Evolutionary conservation across 2,888 invertebrate species (phyloP).

Genomic region (Dynastes maya): DNA sequence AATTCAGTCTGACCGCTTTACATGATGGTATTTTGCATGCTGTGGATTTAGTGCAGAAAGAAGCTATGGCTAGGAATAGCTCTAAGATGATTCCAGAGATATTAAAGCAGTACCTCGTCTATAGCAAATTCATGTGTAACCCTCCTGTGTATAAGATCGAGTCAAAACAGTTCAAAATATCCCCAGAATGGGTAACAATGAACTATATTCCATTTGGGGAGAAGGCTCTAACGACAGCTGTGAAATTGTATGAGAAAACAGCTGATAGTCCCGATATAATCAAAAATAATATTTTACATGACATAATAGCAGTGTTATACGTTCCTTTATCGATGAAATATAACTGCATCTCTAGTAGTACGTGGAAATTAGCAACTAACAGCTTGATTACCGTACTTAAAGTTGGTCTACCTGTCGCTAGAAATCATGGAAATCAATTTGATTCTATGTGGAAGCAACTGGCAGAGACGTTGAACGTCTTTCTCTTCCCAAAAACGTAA

Average conservation of each 20-base stretch:
- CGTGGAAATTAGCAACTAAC: slow-evolving; percentile 88
- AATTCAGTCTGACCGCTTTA: slow-evolving; percentile 85
- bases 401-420: slow-evolving; percentile 90
- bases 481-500: slow-evolving; percentile 90
- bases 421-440: slow-evolving; percentile 83
- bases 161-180: slow-evolving; percentile 69
- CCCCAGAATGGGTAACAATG: slow-evolving; percentile 84
- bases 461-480: slow-evolving; percentile 89
- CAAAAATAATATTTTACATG: slow-evolving; percentile 80
- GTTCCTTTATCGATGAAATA: slow-evolving; percentile 87
- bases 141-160: slow-evolving; percentile 76
- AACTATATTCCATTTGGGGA: slow-evolving; percentile 92
- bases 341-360: slow-evolving; percentile 83
- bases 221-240: slow-evolving; percentile 82
- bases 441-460: slow-evolving; percentile 89
- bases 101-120: slow-evolving; percentile 78
- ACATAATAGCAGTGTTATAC: slow-evolving; percentile 78
- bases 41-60: slow-evolving; percentile 90
- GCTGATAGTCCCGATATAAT: slow-evolving; percentile 82
- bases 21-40: slow-evolving; percentile 91
- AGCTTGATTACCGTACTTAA: slow-evolving; percentile 85
- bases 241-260: slow-evolving; percentile 83
- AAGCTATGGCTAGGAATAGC: slow-evolving; percentile 73
- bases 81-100: slow-evolving; percentile 79
- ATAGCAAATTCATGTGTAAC: slow-evolving; percentile 81